These are phyloP conservation scores for Poecile atricapillus DNA, from an alignment of 2,113 vertebrate genomes.

Conservation along the genomic window DNA sequence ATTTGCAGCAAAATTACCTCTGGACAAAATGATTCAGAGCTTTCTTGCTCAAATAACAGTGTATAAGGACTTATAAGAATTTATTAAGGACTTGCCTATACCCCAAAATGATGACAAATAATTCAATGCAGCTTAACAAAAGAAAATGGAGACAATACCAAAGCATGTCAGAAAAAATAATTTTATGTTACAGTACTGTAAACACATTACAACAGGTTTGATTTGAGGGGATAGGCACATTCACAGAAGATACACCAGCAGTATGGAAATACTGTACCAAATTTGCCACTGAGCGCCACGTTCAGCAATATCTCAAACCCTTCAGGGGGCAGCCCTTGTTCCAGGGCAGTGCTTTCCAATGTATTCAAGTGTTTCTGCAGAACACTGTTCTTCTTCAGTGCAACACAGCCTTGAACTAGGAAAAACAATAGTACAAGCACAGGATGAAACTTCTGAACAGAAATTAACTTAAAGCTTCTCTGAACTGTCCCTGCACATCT, in stretches of 20 bases:
- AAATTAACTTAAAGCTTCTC: background rate
- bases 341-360: constrained; percentile 81
- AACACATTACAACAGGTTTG: background rate
- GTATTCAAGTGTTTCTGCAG: constrained; percentile 76
- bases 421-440: background rate
- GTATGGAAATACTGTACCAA: constrained; percentile 74
- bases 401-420: constrained; percentile 71
- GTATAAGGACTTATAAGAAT: background rate
- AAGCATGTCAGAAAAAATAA: background rate
- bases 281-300: constrained; percentile 82
- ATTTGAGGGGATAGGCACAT: background rate
- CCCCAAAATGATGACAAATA: background rate
- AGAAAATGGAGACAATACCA: background rate
- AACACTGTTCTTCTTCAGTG: constrained; percentile 57
- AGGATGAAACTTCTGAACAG: background rate
- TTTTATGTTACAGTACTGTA: background rate
- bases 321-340: constrained; percentile 81
- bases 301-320: constrained; percentile 80
- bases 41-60: background rate
- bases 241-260: background rate
- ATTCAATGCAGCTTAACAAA: background rate
- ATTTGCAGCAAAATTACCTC: background rate
- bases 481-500: background rate
- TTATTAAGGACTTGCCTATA: background rate
- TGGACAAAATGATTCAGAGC: background rate